A percentile compares a stretch with the other conserved stretches of the same genome.
These are phyloP conservation scores for Tragelaphus eurycerus DNA, from an alignment of 2,797 vertebrate species.

Conservation along the genomic window DNA sequence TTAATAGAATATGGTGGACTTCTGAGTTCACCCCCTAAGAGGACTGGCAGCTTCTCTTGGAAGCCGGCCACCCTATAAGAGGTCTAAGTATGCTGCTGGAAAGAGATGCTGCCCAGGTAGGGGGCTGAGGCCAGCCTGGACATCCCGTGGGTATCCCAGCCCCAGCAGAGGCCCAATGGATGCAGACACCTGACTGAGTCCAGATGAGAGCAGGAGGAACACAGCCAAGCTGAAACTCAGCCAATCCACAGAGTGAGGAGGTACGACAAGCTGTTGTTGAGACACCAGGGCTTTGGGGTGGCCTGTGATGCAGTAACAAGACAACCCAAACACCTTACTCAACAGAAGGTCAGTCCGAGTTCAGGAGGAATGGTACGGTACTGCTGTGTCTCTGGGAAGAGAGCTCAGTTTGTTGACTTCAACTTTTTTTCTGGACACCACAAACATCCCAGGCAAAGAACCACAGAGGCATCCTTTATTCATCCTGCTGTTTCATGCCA, in stretches of 20 bases:
- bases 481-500: background rate
- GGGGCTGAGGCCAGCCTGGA: background rate
- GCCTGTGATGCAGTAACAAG: background rate
- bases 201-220: background rate
- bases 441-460: slow-evolving; percentile 35
- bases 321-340: background rate
- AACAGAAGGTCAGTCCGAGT: slow-evolving; percentile 8
- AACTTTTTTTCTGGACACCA: background rate
- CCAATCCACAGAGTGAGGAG: background rate
- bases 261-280: background rate
- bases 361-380: background rate
- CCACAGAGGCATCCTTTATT: background rate
- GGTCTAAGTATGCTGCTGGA: background rate
- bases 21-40: background rate
- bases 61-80: background rate
- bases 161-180: background rate
- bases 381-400: background rate
- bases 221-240: background rate
- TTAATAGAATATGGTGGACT: background rate
- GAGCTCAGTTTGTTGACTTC: background rate
- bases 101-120: background rate
- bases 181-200: background rate
- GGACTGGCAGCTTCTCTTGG: background rate
- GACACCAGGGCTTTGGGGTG: background rate
- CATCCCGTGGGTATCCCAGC: background rate